These are phyloP conservation scores for Rhyacichthys aspro DNA, from an alignment of 2,797 vertebrate species.

Conservation along the genomic window DNA sequence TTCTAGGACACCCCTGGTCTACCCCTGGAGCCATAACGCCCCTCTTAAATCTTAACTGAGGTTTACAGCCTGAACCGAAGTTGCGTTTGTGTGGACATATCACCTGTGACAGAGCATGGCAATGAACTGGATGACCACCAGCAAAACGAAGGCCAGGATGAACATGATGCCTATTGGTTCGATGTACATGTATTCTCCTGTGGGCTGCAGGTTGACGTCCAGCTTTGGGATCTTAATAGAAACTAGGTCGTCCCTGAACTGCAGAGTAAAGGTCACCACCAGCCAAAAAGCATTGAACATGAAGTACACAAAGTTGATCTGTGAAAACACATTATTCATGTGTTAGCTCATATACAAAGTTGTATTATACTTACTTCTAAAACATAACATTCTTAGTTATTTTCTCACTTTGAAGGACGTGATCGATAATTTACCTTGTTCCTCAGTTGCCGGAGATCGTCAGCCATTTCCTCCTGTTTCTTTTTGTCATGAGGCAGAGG, in stretches of 20 bases:
- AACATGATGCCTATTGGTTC: constrained; percentile 75
- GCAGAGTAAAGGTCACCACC: constrained; percentile 59
- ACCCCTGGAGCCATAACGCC: no score
- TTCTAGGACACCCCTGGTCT: no score
- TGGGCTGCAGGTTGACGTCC: constrained; percentile 10
- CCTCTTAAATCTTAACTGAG: no score
- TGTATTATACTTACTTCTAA: no score
- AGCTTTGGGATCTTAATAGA: constrained; percentile 46
- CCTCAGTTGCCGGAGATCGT: constrained; percentile 54
- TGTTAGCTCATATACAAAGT: no score
- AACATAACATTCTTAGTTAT: no score
- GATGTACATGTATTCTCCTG: constrained; percentile 25
- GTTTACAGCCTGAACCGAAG: no score
- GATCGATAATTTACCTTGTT: constrained; percentile 56
- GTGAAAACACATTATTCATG: background rate
- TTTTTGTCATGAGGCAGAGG: constrained; percentile 62
- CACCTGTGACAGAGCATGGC: constrained; percentile 76
- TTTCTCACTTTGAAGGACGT: no score
- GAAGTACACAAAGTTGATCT: constrained; percentile 68
- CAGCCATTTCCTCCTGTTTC: constrained; percentile 52
- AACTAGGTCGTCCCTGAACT: constrained; percentile 16
- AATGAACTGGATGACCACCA: constrained; percentile 64
- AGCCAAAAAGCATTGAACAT: constrained; percentile 66
- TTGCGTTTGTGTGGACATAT: background rate
- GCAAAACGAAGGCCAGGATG: constrained; percentile 56